Evolutionary conservation across 2,888 invertebrate genomes (phyloP).

Genomic region (Callyntrura sp.): DNA sequence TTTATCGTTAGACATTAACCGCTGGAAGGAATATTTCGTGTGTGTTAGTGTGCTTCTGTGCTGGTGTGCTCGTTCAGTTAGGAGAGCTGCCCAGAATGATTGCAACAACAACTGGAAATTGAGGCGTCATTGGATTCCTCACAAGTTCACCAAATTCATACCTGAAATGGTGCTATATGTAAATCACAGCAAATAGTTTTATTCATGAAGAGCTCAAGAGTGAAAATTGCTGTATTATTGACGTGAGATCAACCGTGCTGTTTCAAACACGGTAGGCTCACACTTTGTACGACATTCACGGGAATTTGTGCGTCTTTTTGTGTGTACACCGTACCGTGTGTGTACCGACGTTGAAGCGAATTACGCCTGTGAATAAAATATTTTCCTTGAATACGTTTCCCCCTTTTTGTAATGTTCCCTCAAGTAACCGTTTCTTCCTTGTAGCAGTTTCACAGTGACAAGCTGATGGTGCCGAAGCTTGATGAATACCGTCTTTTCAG

Average conservation of each 20-base stretch:
- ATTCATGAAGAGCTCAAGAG: slow-evolving; percentile 34
- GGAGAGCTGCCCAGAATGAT: not conserved
- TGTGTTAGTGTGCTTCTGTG: not conserved
- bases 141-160: slow-evolving; percentile 39
- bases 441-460: not conserved
- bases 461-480: not conserved
- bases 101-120: slow-evolving; percentile 54
- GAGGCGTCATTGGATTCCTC: slow-evolving; percentile 66
- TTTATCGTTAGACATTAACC: not conserved
- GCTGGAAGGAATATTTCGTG: slow-evolving; percentile 54
- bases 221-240: slow-evolving; percentile 44
- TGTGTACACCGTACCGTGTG: too few species aligned
- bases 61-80: not conserved
- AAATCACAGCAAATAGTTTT: slow-evolving; percentile 17
- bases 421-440: slow-evolving; percentile 26
- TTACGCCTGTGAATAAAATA: not conserved
- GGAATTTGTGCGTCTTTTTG: slow-evolving; percentile 16
- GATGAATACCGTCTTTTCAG: not conserved
- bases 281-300: not conserved
- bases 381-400: not conserved
- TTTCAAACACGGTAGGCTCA: slow-evolving; percentile 14
- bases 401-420: slow-evolving; percentile 43
- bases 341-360: not conserved
- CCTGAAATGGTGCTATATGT: slow-evolving; percentile 14
- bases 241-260: slow-evolving; percentile 46